Percentiles rank a stretch among this genome's conserved stretches.
These are phyloP conservation scores for Phaonia tiefii DNA, from an alignment of 2,888 invertebrate genomes.

Conservation along the genomic window DNA sequence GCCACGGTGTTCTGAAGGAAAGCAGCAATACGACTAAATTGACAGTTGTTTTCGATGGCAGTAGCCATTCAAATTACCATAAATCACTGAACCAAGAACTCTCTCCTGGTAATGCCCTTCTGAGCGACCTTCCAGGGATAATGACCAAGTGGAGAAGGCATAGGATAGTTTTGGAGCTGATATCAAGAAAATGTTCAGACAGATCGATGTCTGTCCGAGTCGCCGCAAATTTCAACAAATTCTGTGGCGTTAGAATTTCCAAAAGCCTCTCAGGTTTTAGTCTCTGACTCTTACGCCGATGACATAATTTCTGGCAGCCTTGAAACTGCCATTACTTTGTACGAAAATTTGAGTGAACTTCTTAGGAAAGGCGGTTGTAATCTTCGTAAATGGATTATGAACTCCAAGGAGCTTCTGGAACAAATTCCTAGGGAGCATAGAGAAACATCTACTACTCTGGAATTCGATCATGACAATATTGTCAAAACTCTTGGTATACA, in stretches of 20 bases:
- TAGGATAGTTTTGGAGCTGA: constrained; percentile 54
- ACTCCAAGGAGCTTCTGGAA: too few relatives aligned
- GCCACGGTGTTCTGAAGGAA: constrained; percentile 51
- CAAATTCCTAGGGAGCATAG: constrained; percentile 34
- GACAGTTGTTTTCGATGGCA: constrained; percentile 59
- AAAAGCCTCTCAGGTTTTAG: constrained; percentile 14
- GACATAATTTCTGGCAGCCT: constrained; percentile 51
- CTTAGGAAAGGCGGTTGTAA: constrained; percentile 37
- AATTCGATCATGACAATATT: constrained; percentile 10
- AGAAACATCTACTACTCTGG: constrained; percentile 14
- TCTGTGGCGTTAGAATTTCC: too few relatives aligned
- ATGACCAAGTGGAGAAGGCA: too few relatives aligned
- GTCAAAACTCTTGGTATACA: constrained; percentile 40
- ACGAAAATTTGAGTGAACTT: constrained; percentile 34
- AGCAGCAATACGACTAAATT: too few relatives aligned
- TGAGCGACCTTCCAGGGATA: constrained; percentile 50
- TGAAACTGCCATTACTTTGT: constrained; percentile 19
- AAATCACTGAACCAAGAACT: constrained; percentile 51
- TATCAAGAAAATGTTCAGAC: constrained; percentile 65
- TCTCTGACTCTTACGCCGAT: too few relatives aligned
- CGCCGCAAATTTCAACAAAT: constrained; percentile 26
- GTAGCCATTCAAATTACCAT: constrained; percentile 3
- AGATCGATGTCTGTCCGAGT: too few relatives aligned
- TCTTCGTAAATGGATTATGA: constrained; percentile 33
- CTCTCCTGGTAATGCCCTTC: constrained; percentile 45